Conservation (phyloP, 2,797 vertebrate genomes). For the Rachycentron canadum region DNA sequence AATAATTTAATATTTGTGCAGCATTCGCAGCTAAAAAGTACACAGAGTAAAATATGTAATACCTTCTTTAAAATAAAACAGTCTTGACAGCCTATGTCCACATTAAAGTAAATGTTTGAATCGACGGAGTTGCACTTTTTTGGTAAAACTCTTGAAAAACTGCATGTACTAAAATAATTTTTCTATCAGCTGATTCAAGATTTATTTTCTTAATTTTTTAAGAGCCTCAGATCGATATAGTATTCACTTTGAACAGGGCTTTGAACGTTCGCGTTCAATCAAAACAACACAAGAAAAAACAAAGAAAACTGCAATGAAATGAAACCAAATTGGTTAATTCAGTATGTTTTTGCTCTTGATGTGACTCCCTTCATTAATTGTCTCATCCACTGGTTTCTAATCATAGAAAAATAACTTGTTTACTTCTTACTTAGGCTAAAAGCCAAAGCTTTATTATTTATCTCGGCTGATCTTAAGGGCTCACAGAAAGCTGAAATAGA, state of each 20-base stretch:
- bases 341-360: conserved; percentile 3
- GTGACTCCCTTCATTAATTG: conserved; percentile 17
- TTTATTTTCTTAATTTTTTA: background rate
- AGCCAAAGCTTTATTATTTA: background rate
- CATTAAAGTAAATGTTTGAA: background rate
- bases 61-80: background rate
- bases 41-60: background rate
- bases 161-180: background rate
- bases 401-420: background rate
- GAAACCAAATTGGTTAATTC: no score
- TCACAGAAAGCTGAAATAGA: background rate
- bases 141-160: background rate
- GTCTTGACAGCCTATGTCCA: background rate
- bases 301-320: background rate
- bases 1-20: conserved; percentile 9
- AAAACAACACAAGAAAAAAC: conserved; percentile 1
- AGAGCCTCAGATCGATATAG: background rate
- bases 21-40: background rate
- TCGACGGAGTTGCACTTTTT: background rate
- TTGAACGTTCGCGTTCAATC: conserved; percentile 10
- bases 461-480: background rate
- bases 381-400: conserved; percentile 29
- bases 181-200: background rate
- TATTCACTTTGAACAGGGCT: conserved; percentile 16
- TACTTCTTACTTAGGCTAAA: conserved; percentile 2